Evolutionary conservation across 2,888 invertebrate genomes (phyloP).

Genomic region (Diachrysia chrysitis): DNA sequence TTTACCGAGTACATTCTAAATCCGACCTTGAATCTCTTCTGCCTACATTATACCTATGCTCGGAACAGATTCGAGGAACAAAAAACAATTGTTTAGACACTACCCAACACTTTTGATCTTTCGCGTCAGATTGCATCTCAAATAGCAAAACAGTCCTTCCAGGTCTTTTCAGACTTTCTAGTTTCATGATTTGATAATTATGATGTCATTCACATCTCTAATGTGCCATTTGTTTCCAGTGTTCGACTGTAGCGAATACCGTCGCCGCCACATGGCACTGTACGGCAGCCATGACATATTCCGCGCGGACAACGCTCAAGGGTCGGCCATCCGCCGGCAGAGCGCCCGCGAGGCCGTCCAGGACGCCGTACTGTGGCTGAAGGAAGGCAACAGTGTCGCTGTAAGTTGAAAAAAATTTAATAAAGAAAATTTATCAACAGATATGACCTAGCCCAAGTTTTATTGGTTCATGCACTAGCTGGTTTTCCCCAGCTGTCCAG

Average conservation of each 20-base stretch:
- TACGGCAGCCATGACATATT: slow-evolving; percentile 97
- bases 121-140: no score
- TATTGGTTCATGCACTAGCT: no score
- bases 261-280: slow-evolving; percentile 94
- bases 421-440: neutral
- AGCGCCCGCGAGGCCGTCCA: slow-evolving; percentile 95
- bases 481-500: neutral
- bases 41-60: no score
- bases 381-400: slow-evolving; percentile 94
- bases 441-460: no score
- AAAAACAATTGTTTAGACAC: no score
- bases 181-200: neutral
- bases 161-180: no score
- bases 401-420: slow-evolving; percentile 84
- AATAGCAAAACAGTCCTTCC: no score
- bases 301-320: slow-evolving; percentile 94
- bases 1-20: no score
- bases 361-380: slow-evolving; percentile 95
- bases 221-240: slow-evolving; percentile 88
- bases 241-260: slow-evolving; percentile 97
- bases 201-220: neutral
- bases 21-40: no score
- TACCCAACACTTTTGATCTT: no score
- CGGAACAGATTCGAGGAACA: no score
- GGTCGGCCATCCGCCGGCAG: slow-evolving; percentile 93